Conservation (phyloP, 2,888 invertebrate species). For the Eupithecia tripunctaria region DNA sequence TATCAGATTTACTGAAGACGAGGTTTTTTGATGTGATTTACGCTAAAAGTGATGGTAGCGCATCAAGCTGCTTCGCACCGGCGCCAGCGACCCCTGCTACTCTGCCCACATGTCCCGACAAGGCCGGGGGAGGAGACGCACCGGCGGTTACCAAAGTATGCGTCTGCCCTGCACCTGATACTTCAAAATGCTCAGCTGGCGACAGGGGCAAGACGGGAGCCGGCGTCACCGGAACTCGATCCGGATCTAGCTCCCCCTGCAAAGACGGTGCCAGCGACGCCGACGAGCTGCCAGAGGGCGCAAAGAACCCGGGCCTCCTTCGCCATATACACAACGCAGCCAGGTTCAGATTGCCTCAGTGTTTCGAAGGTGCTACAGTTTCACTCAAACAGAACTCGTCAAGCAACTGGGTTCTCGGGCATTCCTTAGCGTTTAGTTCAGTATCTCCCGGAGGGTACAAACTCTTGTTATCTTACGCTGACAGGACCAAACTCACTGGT, state of each 20-base stretch:
- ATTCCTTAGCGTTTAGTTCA: slow-evolving; percentile 75
- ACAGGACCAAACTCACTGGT: slow-evolving; percentile 61
- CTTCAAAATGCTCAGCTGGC: slow-evolving; percentile 53
- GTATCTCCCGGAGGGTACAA: slow-evolving; percentile 80
- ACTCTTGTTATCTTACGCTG: slow-evolving; percentile 69
- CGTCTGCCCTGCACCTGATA: slow-evolving; percentile 50
- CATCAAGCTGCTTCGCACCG: slow-evolving; percentile 46
- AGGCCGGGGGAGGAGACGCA: slow-evolving; percentile 38
- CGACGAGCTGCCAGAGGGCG: slow-evolving; percentile 61
- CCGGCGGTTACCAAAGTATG: slow-evolving; percentile 45
- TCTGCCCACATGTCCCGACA: slow-evolving; percentile 31
- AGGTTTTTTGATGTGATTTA: slow-evolving; percentile 67
- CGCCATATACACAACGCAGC: slow-evolving; percentile 77
- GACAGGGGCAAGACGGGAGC: slow-evolving; percentile 79
- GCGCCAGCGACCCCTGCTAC: slow-evolving; percentile 20
- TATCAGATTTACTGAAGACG: slow-evolving; percentile 64
- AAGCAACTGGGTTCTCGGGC: slow-evolving; percentile 74
- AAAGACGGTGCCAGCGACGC: slow-evolving; percentile 43
- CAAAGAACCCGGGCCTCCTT: slow-evolving; percentile 70
- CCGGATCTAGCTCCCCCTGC: slow-evolving; percentile 45
- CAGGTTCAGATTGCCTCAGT: slow-evolving; percentile 75
- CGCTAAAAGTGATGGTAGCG: slow-evolving; percentile 58
- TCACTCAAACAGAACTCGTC: slow-evolving; percentile 69
- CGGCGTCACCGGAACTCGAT: slow-evolving; percentile 75
- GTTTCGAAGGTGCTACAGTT: slow-evolving; percentile 76